Evolutionary conservation across 2,888 invertebrate genomes (phyloP), one percentile per base, ranked within the genome.

Genomic region (Rhogogaster chlorosoma): DNA sequence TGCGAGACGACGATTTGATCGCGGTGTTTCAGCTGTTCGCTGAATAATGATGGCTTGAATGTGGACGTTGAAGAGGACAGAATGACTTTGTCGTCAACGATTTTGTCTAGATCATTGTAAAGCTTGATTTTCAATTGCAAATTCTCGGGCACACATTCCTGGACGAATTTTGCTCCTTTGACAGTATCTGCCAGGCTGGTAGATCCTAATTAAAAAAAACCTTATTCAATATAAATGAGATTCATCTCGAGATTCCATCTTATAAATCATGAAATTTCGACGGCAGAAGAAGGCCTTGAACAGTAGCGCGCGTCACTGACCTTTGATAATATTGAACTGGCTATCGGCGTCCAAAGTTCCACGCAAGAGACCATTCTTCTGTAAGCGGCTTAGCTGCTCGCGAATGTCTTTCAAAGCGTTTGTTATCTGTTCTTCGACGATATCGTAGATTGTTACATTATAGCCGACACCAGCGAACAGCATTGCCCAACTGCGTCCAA

Each of bases 401-500:
- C 96, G 93, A 80, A 99, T 97, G 88, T 97, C 97, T 7, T 94
- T 94, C 0, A 98, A 93, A 0, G 98, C 98, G 78, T 95, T 95
- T 15, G 95, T 93, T 36, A 98, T 96, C 93, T 97, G 97, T 87
- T 96, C 95, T 0, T 96, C 95, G 57, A 97, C 94, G 83, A 98
- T 96, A 91, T 99, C 99, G 92, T 96, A 99, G 78, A 99, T 94
- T 18, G 95, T 95, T 42, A 99, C 99, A 92, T 96, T 95, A 93
- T 99, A 99, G 12, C 99, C 99, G 6, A 97, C 98, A 10, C 98
- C 96, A 0, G 98, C 98, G 93, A 99, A 99, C 53, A 99, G 95
- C 98, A 99, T 99, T 0, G 99, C 97, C 98, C 99, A 99, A 90
- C 99, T 99, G 84, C 98, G 96, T 2, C 99, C 99, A 90, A 99